Percentiles rank a stretch among this genome's conserved stretches.
These are phyloP conservation scores for Atopsyche davidsoni DNA, from an alignment of 1,140 invertebrate genomes.

Conservation along the genomic window DNA sequence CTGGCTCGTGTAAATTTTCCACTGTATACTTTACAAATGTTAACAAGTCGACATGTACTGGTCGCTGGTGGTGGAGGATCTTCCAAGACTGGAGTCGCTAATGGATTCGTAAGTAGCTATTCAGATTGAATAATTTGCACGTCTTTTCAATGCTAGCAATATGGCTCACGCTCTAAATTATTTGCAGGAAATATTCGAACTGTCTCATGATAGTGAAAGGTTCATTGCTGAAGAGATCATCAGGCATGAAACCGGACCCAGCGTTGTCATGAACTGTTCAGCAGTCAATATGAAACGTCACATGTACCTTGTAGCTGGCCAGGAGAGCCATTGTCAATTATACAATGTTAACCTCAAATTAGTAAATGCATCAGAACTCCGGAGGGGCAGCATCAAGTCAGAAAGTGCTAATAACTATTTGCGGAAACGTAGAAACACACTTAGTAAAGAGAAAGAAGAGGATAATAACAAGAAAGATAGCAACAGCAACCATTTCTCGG, in stretches of 20 bases:
- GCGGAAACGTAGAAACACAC: slow-evolving; percentile 36
- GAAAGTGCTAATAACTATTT: slow-evolving; percentile 41
- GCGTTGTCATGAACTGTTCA: slow-evolving; percentile 88
- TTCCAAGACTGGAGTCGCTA: slow-evolving; percentile 90
- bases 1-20: slow-evolving; percentile 87
- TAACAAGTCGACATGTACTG: slow-evolving; percentile 87
- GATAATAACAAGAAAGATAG: slow-evolving; percentile 41
- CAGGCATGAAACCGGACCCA: slow-evolving; percentile 79
- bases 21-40: slow-evolving; percentile 80
- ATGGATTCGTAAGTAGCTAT: slow-evolving; percentile 78
- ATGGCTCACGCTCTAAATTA: too few relatives aligned
- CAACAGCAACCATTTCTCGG: slow-evolving; percentile 41
- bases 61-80: slow-evolving; percentile 93
- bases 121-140: not conserved
- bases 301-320: slow-evolving; percentile 78
- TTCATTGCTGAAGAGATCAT: slow-evolving; percentile 81
- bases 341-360: slow-evolving; percentile 75
- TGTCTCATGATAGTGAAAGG: slow-evolving; percentile 72
- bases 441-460: slow-evolving; percentile 42
- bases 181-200: slow-evolving; percentile 84
- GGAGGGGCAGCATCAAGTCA: slow-evolving; percentile 44
- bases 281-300: slow-evolving; percentile 51
- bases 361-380: slow-evolving; percentile 44
- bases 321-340: slow-evolving; percentile 86
- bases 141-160: not conserved